phyloP scores from a whole-genome alignment of 1,140 invertebrate species.

The Neodiprion fabricii region DNA sequence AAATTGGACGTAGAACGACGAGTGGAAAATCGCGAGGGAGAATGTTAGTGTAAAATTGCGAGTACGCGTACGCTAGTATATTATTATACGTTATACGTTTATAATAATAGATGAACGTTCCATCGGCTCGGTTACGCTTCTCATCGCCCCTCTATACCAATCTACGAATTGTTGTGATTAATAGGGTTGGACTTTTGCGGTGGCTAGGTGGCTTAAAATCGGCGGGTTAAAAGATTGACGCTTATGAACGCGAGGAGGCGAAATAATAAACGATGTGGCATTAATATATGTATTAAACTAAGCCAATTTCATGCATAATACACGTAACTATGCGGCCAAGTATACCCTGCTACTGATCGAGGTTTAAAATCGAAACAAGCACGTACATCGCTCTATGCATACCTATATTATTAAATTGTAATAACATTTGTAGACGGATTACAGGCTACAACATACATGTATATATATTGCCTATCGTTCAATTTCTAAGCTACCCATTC shows the following conservation, averaged over 20 bases:
- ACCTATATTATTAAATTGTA: too few species aligned
- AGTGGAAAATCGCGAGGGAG: too few species aligned
- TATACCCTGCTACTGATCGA: slow-evolving; percentile 3
- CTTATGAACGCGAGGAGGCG: neutral
- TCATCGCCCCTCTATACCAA: neutral
- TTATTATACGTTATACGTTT: neutral
- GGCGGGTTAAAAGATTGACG: neutral
- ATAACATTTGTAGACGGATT: too few species aligned
- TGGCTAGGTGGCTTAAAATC: neutral
- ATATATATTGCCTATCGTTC: too few species aligned
- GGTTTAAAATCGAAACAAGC: neutral
- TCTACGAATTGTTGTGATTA: neutral
- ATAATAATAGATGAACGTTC: neutral
- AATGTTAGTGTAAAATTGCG: too few species aligned
- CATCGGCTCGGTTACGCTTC: neutral
- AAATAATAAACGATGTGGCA: neutral
- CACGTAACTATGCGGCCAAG: neutral
- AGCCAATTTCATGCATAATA: neutral
- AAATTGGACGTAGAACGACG: too few species aligned
- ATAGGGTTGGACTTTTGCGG: neutral
- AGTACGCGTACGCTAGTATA: neutral
- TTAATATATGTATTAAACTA: neutral
- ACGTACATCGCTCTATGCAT: too few species aligned
- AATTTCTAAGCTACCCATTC: too few species aligned
- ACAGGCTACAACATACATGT: too few species aligned